Base-by-base conservation (phyloP, 92 coral and sea anemone genomes). In the Epizoanthus stellaris region DNA sequence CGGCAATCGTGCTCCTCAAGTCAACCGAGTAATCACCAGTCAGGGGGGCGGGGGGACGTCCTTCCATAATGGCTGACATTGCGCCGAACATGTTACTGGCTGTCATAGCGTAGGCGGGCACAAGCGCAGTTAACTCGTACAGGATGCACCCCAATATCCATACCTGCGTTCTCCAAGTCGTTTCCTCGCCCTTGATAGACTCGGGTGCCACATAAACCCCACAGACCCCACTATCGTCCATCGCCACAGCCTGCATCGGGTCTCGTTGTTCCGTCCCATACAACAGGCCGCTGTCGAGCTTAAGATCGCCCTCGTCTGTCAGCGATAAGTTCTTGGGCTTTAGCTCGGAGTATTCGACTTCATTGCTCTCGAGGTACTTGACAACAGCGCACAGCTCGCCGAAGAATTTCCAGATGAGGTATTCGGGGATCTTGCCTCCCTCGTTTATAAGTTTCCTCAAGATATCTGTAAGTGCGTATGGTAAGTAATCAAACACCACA, bases 41-140 rank as follows among this genome's bases (percentile, higher is more conserved):
- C 8, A 88, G 60, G 2, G 88, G 85, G 16, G 86, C 57, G 3
- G 96, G 94, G 10, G 89, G 81, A 4, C 86, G 92, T 5, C 99
- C 99, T 75, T 97, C 98, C 99, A 97, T 97, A 42, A 97, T 93
- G 17, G 91, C 94, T 17, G 92, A 89, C 93, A 97, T 80, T 0
- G 99, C 95, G 10, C 93, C 90, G 40, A 97, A 97, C 99, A 97
- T 95, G 73, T 96, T 96, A 10, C 93, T 94, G 21, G 97, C 99
- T 47, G 86, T 81, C 65, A 95, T 89, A 17, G 98, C 93, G 70
- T 92, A 96, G 1, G 99, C 97, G n/a, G 99, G 99, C 38, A 91
- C 92, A 63, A 89, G 81, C 5, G 98, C 86, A 0, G 98, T 92
- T 85, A 96, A 72, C 85, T 96, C 99, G 89, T 94, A 91, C 23